Evolutionary conservation across 2,888 invertebrate genomes (phyloP), one percentile per base, ranked within the genome.

Genomic region (Leucania comma): DNA sequence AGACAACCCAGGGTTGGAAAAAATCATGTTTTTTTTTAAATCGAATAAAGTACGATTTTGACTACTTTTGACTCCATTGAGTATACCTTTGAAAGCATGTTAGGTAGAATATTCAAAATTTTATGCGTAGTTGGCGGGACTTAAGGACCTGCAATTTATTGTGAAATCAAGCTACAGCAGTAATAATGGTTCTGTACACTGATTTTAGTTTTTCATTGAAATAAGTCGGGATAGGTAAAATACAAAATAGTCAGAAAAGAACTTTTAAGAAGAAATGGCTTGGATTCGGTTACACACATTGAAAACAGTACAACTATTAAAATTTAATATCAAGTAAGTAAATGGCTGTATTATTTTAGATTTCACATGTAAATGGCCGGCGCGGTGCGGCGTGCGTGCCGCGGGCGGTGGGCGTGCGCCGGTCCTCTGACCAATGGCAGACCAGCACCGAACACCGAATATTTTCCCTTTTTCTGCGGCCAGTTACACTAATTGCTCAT

Each of bases 321-420:
- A 78, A 68, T 57, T 61, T 72, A 81, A 76, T 80, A 66, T 66
- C 35, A 61, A 76, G 72, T 78, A 81, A 76, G 73, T 78, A 82
- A 67, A 83, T 83, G 53, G 32, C 59, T 61, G 80, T 88, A 83
- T 91, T 91, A 92, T 93, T 93, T 93, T 82, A 89, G 88, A 93
- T 93, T 92, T 92, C 91, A 91, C 92, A 91, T 93, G 86, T 90
- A 91, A 92, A 90, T 86, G 85, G 86, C 79, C 78, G 86, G 81
- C 80, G 86, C 90, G 89, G 90, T 88, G 83, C 82, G 75, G 89
- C 89, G 87, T 92, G 91, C 87, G 80, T 74, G 91, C 95, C 92
- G 86, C 91, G 84, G 94, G 94, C 94, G 89, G 91, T 91, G 91
- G 95, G 95, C 95, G 95, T 92, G 86, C 88, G 86, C 81, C 82